Evolutionary conservation across 2,113 vertebrate species (phyloP), one percentile per base, ranked within the genome.

Genomic region (Catharus minimus): DNA sequence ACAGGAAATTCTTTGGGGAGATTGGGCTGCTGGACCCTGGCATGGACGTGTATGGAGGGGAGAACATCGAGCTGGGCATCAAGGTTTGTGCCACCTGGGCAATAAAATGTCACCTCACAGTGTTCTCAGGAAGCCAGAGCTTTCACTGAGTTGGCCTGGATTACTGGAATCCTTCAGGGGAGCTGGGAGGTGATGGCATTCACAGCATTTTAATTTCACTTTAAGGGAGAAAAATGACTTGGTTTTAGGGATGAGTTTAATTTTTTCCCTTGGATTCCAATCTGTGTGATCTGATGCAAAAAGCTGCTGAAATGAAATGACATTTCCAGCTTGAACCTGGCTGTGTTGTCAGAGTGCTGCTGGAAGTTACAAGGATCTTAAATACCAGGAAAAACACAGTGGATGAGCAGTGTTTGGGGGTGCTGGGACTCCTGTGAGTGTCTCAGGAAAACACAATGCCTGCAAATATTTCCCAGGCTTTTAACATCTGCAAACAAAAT

Each of bases 41-140:
- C 66, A 99, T 99, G 99, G 99, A 99, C 15, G 99, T 99, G 50
- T 99, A 99, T 0, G 99, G 99, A 77, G 99, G 99, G 82, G 99
- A 99, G 96, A 99, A 99, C 83, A 99, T 99, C 27, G 99, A 99
- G 95, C 98, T 99, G 30, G 99, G 99, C 93, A 99, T 99, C 95
- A 99, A 98, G 99, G 99, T 99, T 88, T 92, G 99, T 98, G 94
- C 28, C 49, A 38, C 21, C 26, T 21, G 76, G 62, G 76, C 52
- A n/a, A 43, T 28, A 19, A 4, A 50, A 10, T 18, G 23, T 36
- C 60, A 16, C 28, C 36, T 36, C 5, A 1, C 5, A 1, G 13
- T 15, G 12, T 15, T 23, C 20, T 41, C 19, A 21, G 62, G 53
- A 80, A 3, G 41, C 22, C 43, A 65, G 10, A 65, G 53, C 24